Conservation (phyloP, 2,797 vertebrate genomes). For the Sebastes vulpes region DNA sequence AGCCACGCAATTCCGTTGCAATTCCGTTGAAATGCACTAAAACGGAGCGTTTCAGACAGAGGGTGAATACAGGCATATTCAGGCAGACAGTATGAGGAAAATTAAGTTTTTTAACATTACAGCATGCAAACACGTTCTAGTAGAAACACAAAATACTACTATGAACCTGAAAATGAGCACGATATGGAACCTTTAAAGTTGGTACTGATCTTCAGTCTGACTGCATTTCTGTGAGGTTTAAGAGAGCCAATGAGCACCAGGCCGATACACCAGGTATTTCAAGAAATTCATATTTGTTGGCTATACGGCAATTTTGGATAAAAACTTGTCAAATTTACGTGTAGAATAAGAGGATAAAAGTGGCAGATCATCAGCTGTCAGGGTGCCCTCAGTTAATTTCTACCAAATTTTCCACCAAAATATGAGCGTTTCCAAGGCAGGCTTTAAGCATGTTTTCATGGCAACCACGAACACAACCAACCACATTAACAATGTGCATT, state of each 20-base stretch:
- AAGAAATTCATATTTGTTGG: background rate
- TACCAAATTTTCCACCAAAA: slow-evolving; percentile 15
- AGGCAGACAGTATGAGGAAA: too few species aligned
- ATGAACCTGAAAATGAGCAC: too few species aligned
- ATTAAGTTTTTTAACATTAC: too few species aligned
- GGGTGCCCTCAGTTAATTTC: slow-evolving; percentile 27
- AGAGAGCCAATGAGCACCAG: slow-evolving; percentile 11
- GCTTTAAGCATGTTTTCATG: slow-evolving; percentile 78
- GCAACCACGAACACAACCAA: slow-evolving; percentile 59
- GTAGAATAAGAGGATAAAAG: background rate
- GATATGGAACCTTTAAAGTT: background rate
- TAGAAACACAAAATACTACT: too few species aligned
- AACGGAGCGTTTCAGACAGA: too few species aligned
- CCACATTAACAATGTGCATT: slow-evolving; percentile 60
- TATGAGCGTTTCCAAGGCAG: slow-evolving; percentile 72
- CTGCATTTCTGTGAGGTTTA: slow-evolving; percentile 1
- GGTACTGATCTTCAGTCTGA: background rate
- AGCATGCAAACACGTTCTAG: too few species aligned
- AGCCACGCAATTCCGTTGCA: too few species aligned
- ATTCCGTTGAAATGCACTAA: too few species aligned
- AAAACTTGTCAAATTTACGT: background rate
- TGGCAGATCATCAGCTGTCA: background rate
- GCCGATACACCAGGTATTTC: background rate
- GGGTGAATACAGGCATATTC: too few species aligned
- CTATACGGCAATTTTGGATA: background rate